Percentiles rank a stretch among this genome's conserved stretches.
Evolutionary conservation across 2,113 vertebrate species (phyloP).

Genomic region (Spea bombifrons): DNA sequence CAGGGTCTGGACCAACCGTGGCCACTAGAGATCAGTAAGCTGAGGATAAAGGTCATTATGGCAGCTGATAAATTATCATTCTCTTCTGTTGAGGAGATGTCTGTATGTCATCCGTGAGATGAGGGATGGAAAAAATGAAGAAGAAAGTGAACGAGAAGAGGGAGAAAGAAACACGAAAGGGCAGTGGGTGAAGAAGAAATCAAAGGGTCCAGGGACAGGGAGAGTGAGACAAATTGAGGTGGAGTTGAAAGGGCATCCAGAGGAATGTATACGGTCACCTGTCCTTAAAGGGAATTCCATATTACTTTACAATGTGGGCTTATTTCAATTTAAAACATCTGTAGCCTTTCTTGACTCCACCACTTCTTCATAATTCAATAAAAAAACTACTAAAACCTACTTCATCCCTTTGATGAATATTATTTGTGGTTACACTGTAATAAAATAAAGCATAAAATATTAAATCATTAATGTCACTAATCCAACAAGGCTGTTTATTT

Average conservation of each 20-base stretch:
- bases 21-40: constrained; percentile 24
- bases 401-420: too few relatives aligned
- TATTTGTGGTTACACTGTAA: too few relatives aligned
- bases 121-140: constrained; percentile 3
- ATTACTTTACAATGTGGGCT: not conserved
- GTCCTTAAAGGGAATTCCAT: not conserved
- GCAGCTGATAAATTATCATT: constrained; percentile 39
- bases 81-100: constrained; percentile 18
- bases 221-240: not conserved
- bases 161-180: not conserved
- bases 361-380: not conserved
- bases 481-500: too few relatives aligned
- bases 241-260: not conserved
- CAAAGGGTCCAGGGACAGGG: too few relatives aligned
- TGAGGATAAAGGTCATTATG: constrained; percentile 21
- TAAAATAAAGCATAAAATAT: too few relatives aligned
- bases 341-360: not conserved
- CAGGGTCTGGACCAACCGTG: not conserved
- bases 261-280: not conserved
- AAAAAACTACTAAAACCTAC: not conserved
- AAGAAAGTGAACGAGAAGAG: not conserved
- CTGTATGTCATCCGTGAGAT: not conserved
- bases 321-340: not conserved
- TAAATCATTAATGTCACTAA: too few relatives aligned
- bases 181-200: too few relatives aligned